phyloP scores from a whole-genome alignment of 1,140 invertebrate species.

The Doryteuthis pealeii region DNA sequence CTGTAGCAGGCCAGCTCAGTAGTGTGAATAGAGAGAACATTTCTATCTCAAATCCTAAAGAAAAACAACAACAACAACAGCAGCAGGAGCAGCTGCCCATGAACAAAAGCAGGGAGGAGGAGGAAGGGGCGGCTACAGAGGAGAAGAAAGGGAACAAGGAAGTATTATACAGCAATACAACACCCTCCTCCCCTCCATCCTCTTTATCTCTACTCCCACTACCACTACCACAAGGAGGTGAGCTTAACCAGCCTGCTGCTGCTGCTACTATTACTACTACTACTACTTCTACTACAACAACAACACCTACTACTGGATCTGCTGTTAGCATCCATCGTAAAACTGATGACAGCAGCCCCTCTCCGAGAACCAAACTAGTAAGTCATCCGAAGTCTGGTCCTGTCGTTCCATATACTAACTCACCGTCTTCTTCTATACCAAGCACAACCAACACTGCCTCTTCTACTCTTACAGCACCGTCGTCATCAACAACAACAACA shows the following conservation, averaged over 20 bases:
- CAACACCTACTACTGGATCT: neutral
- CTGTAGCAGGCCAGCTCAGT: neutral
- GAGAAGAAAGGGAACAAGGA: too few relatives aligned
- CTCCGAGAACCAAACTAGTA: neutral
- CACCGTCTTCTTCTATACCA: neutral
- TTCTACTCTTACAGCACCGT: neutral
- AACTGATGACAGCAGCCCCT: neutral
- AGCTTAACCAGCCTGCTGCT: too few relatives aligned
- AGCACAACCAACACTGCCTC: neutral
- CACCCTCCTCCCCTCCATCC: too few relatives aligned
- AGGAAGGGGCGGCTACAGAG: too few relatives aligned
- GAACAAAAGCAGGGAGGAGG: too few relatives aligned
- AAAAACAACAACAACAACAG: too few relatives aligned
- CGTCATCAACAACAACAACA: neutral
- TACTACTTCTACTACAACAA: neutral
- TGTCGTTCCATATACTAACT: neutral
- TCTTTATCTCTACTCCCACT: too few relatives aligned
- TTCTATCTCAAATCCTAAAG: too few relatives aligned
- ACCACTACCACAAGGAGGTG: too few relatives aligned
- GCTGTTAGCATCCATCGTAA: neutral
- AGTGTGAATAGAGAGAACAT: neutral
- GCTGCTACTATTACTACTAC: too few relatives aligned
- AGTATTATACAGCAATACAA: too few relatives aligned
- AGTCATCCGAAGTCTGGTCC: neutral
- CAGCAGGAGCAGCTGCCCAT: too few relatives aligned